A percentile compares a stretch with the other conserved stretches of the same genome.
phyloP scores from a whole-genome alignment of 1,140 invertebrate species.

The Drosophila parabipectinata region DNA sequence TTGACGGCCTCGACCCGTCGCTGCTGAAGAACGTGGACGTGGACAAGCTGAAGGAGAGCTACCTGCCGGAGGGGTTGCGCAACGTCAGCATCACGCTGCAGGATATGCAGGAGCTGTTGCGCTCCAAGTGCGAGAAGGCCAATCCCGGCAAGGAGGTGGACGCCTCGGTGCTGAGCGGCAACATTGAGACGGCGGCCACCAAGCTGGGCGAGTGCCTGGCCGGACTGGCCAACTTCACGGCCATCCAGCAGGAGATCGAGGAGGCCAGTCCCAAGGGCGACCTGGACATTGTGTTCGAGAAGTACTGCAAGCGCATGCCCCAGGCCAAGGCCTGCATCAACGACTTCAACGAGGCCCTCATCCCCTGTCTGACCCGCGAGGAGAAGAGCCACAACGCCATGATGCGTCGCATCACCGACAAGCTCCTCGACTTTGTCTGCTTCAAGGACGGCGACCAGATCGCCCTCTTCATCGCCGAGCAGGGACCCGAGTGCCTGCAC shows the following conservation, averaged over 20 bases:
- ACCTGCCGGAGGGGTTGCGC: conserved; percentile 48
- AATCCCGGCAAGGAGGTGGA: conserved; percentile 34
- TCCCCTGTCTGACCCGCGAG: conserved; percentile 87
- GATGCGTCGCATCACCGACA: conserved; percentile 88
- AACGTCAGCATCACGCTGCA: conserved; percentile 45
- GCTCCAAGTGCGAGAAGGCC: conserved; percentile 63
- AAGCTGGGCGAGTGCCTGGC: conserved; percentile 83
- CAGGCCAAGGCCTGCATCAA: conserved; percentile 86
- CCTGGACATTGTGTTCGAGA: conserved; percentile 84
- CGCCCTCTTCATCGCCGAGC: conserved; percentile 91
- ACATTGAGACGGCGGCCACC: conserved; percentile 43
- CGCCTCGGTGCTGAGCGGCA: conserved; percentile 17
- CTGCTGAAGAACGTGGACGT: conserved; percentile 41
- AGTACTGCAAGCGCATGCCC: conserved; percentile 88
- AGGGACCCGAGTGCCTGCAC: conserved; percentile 89
- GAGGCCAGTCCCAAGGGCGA: conserved; percentile 86
- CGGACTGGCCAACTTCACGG: conserved; percentile 84
- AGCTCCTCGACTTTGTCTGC: conserved; percentile 89
- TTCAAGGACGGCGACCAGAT: conserved; percentile 92
- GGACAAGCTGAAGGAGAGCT: conserved; percentile 42
- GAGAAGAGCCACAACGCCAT: conserved; percentile 85
- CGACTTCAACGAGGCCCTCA: conserved; percentile 86
- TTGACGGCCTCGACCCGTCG: conserved; percentile 14
- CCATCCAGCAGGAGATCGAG: conserved; percentile 86
- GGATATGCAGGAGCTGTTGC: conserved; percentile 50